Conservation (phyloP, 2,888 invertebrate genomes). For the Autographa gamma region DNA sequence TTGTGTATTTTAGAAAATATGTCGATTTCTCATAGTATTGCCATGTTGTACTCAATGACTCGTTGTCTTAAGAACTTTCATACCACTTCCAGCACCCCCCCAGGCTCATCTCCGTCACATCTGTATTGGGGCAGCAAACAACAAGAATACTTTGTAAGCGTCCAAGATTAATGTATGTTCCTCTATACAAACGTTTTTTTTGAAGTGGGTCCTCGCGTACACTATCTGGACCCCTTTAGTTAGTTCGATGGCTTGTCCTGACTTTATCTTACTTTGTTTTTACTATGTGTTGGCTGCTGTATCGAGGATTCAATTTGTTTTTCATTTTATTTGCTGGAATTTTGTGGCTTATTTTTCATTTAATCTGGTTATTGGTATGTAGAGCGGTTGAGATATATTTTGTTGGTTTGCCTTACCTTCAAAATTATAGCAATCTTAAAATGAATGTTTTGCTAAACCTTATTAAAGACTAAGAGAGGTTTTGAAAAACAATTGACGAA, state of each 20-base stretch:
- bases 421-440: too few species aligned
- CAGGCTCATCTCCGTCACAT: conserved; percentile 42
- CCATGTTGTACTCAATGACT: too few species aligned
- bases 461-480: too few species aligned
- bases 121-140: conserved; percentile 60
- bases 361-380: too few species aligned
- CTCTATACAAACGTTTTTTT: conserved; percentile 66
- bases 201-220: conserved; percentile 53
- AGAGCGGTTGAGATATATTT: too few species aligned
- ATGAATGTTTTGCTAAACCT: too few species aligned
- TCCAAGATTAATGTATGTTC: conserved; percentile 64
- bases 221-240: conserved; percentile 56
- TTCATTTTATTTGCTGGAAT: too few species aligned
- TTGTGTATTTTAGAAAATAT: too few species aligned
- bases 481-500: too few species aligned
- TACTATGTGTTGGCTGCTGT: not conserved
- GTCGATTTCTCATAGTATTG: too few species aligned
- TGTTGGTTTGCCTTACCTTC: too few species aligned
- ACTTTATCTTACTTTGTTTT: conserved; percentile 30
- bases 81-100: conserved; percentile 12
- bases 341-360: too few species aligned
- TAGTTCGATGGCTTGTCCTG: conserved; percentile 47
- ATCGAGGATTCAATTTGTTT: not conserved
- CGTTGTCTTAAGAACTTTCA: conserved; percentile 6
- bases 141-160: conserved; percentile 66